Evolutionary conservation across 1,140 invertebrate species (phyloP), one percentile per base, ranked within the genome.

Genomic region (Brachystomella parvula): DNA sequence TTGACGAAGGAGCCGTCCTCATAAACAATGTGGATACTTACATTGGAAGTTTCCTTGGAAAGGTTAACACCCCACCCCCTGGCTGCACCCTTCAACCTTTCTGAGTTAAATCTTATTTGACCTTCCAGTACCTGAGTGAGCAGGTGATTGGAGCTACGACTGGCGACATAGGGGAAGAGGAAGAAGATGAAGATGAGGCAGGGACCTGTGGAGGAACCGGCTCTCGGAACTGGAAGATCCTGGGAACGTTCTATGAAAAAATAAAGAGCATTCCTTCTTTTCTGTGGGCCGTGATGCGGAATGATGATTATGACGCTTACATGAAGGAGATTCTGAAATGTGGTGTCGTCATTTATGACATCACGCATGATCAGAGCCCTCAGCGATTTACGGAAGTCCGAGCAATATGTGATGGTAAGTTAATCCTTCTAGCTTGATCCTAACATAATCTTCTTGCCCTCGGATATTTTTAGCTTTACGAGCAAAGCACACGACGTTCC

Each of bases 281-380:
- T 33, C 47, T 72, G 1, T 72, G 70, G 70, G 70, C 70, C 12
- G 28, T 66, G 15, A 63, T 72, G 47, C 39, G 61, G 21, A 29
- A 53, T 24, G 70, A 72, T 17, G 67, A 69, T 44, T 64, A 26
- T 0, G 65, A 69, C 32, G 64, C 70, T 1, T 72, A 72, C 31
- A 12, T 69, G 1, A 65, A 39, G 21, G 70, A 72, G 64, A 19
- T 65, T 0, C 0, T 72, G 12, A 75, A 70, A 24, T 79, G 78
- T 65, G 74, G 74, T 28, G 68, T 75, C 32, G 69, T 79, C 31
- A 76, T 79, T 67, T 79, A 77, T 64, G 78, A 79, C 28, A 76
- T 79, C 47, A 76, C 74, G 15, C 53, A 72, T 26, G 71, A 77
- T 33, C 72, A 75, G 26, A 68, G 35, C 9, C 57, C 39, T 26